These are phyloP conservation scores for Cistogaster globosa DNA, from an alignment of 2,888 invertebrate species.

Conservation along the genomic window DNA sequence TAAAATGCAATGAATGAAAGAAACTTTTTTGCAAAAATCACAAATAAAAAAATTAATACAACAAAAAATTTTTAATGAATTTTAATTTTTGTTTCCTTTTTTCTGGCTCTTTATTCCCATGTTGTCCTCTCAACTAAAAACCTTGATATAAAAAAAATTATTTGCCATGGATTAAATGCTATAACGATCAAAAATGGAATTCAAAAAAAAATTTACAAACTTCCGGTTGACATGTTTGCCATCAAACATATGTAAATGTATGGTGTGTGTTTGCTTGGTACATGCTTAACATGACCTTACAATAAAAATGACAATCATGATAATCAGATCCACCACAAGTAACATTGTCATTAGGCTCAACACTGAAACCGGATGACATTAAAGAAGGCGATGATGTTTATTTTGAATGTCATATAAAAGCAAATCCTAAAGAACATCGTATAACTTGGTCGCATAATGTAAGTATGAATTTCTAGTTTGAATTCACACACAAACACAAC, in stretches of 20 bases:
- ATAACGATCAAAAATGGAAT: constrained; percentile 14
- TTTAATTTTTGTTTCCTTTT: constrained; percentile 35
- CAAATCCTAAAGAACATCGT: constrained; percentile 89
- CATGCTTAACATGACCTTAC: constrained; percentile 29
- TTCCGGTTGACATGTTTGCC: constrained; percentile 17
- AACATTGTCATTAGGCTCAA: constrained; percentile 88
- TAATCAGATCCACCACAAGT: constrained; percentile 89
- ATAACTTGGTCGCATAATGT: constrained; percentile 91
- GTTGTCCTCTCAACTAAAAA: not conserved
- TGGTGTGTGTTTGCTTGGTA: not conserved
- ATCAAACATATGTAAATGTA: not conserved
- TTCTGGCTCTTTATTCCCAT: not conserved
- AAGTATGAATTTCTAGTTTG: constrained; percentile 81
- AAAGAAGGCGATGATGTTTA: constrained; percentile 92
- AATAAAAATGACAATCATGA: constrained; percentile 71
- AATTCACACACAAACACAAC: not conserved
- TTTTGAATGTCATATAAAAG: constrained; percentile 90
- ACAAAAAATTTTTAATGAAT: constrained; percentile 22
- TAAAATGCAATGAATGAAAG: constrained; percentile 2
- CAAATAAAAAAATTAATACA: not conserved
- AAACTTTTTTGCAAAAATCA: not conserved
- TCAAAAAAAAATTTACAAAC: constrained; percentile 13
- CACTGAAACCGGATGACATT: constrained; percentile 89
- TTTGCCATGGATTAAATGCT: constrained; percentile 10
- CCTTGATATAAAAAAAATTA: not conserved